Conservation (phyloP, 35 echinoderm and acorn worm genomes). For the Amphiura filiformis region DNA sequence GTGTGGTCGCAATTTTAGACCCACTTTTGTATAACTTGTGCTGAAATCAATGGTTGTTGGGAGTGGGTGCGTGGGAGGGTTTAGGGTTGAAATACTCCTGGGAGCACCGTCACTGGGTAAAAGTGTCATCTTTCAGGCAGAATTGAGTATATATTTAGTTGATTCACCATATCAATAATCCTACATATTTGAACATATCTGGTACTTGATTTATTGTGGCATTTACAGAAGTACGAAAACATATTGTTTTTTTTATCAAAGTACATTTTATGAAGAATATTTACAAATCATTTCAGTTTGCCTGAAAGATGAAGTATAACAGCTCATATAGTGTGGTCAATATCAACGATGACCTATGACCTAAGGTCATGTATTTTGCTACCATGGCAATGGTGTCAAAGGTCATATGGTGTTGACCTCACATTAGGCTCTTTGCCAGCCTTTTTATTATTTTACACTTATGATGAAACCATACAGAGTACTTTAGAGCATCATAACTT, state of each 20-base stretch:
- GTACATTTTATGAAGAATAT: not conserved
- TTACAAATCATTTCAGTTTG: not conserved
- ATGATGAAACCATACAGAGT: slow-evolving; percentile 7
- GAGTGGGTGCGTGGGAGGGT: too few relatives aligned
- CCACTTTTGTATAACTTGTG: too few relatives aligned
- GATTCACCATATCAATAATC: not conserved
- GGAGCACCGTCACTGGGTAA: not conserved
- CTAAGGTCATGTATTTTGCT: not conserved
- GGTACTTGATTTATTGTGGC: not conserved
- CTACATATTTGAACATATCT: not conserved
- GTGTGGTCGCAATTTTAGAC: too few relatives aligned
- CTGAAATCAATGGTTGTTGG: too few relatives aligned
- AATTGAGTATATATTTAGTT: not conserved
- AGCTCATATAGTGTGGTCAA: not conserved
- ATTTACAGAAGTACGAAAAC: not conserved
- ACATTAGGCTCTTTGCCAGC: not conserved
- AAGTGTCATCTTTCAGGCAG: slow-evolving; percentile 3
- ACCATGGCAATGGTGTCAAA: not conserved
- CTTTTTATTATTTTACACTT: slow-evolving; percentile 13
- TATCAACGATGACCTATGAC: not conserved
- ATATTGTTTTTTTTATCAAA: not conserved
- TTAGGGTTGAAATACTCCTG: not conserved
- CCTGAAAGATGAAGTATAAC: not conserved
- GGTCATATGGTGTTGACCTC: not conserved
- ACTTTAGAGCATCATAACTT: slow-evolving; percentile 12